A percentile compares a stretch with the other conserved stretches of the same genome.
phyloP scores from a whole-genome alignment of 1,140 invertebrate genomes.

The Brachystomella parvula region DNA sequence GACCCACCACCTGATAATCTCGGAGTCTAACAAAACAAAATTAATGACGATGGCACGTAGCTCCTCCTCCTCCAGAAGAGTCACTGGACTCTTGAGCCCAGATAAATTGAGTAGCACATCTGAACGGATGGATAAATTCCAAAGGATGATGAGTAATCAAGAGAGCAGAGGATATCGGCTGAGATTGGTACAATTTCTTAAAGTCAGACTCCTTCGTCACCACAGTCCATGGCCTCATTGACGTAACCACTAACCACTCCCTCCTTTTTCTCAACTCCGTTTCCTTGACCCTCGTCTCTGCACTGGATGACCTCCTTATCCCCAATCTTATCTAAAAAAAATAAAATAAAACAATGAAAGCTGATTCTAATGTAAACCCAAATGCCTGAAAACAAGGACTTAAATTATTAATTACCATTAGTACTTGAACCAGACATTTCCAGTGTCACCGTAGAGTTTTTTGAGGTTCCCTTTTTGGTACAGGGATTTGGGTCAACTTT shows the following conservation, averaged over 20 bases:
- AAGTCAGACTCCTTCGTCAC: neutral
- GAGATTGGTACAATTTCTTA: neutral
- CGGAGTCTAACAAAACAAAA: too few species aligned
- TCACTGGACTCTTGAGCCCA: constrained; percentile 5
- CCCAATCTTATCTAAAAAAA: neutral
- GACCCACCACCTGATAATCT: neutral
- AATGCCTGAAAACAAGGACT: neutral
- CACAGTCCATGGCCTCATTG: neutral
- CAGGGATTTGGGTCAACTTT: neutral
- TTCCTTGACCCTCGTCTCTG: neutral
- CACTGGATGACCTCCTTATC: neutral
- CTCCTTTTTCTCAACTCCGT: too few species aligned
- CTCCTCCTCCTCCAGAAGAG: neutral
- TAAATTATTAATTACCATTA: neutral
- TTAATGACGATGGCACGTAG: too few species aligned
- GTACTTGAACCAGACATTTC: neutral
- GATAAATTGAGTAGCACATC: neutral
- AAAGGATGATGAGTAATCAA: neutral
- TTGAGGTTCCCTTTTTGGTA: neutral
- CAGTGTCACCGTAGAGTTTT: neutral
- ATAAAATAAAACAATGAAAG: neutral
- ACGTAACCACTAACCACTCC: neutral
- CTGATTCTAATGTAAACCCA: neutral
- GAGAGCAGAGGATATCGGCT: neutral
- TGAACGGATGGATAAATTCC: neutral